phyloP scores from a whole-genome alignment of 1,140 invertebrate species.

The Maniola jurtina region DNA sequence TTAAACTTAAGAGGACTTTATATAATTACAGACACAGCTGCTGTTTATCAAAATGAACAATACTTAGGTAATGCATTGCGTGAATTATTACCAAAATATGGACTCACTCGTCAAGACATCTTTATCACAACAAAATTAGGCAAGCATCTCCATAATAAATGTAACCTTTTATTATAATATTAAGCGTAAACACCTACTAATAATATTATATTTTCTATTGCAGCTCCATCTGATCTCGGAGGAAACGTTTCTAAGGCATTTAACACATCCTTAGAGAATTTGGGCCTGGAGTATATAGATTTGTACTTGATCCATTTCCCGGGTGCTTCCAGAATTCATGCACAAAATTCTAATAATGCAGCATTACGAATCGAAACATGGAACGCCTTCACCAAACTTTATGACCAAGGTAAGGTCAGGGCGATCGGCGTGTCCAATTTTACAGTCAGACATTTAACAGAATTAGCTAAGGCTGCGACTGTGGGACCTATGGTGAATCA shows the following conservation, averaged over 20 bases:
- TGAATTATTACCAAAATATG: constrained; percentile 81
- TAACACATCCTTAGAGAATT: constrained; percentile 81
- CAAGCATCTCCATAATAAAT: constrained; percentile 51
- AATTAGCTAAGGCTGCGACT: constrained; percentile 81
- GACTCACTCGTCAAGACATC: constrained; percentile 84
- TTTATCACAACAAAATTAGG: constrained; percentile 90
- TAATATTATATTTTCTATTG: constrained; percentile 22
- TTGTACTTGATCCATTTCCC: constrained; percentile 94
- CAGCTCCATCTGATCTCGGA: constrained; percentile 86
- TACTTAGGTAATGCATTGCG: constrained; percentile 83
- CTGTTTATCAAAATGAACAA: constrained; percentile 87
- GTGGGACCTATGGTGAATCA: constrained; percentile 88
- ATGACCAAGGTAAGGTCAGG: constrained; percentile 81
- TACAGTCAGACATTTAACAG: constrained; percentile 84
- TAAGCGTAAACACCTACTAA: too few species aligned
- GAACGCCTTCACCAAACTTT: constrained; percentile 82
- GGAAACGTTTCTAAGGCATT: constrained; percentile 80
- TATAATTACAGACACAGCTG: constrained; percentile 83
- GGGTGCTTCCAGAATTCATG: constrained; percentile 78
- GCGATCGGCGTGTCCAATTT: constrained; percentile 93
- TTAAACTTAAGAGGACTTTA: background rate
- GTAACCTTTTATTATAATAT: too few species aligned
- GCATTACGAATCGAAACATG: constrained; percentile 82
- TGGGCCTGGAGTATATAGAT: constrained; percentile 87
- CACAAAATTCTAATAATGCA: constrained; percentile 79